Evolutionary conservation across 2,888 invertebrate species (phyloP).

Genomic region (Brenthis ino): DNA sequence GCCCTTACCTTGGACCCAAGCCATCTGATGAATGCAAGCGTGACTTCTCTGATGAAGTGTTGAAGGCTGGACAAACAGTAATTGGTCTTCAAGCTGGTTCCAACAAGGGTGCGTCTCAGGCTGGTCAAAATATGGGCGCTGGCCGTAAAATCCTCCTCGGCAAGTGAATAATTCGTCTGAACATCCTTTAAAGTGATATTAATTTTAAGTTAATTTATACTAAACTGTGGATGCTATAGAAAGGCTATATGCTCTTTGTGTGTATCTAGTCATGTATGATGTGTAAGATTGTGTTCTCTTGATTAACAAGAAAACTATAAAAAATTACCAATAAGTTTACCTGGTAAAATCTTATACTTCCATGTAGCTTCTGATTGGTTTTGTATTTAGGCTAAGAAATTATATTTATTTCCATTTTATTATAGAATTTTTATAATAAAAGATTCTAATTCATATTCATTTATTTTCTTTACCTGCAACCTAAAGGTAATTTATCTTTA

Average conservation of each 20-base stretch:
- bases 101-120: conserved; percentile 97
- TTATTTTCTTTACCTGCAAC: conserved; percentile 29
- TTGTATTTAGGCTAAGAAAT: conserved; percentile 72
- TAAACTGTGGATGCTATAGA: conserved; percentile 73
- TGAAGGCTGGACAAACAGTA: conserved; percentile 93
- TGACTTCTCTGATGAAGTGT: conserved; percentile 95
- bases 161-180: conserved; percentile 84
- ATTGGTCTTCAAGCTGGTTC: conserved; percentile 97
- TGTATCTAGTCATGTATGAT: conserved; percentile 59
- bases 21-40: conserved; percentile 97
- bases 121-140: conserved; percentile 94
- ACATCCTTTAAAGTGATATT: conserved; percentile 72
- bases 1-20: conserved; percentile 96
- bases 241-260: conserved; percentile 59
- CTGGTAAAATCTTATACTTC: conserved; percentile 45
- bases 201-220: conserved; percentile 74
- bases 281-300: conserved; percentile 51
- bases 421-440: conserved; percentile 71
- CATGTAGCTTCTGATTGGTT: conserved; percentile 68
- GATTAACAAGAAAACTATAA: conserved; percentile 42
- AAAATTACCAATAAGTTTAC: conserved; percentile 41
- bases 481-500: not conserved
- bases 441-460: conserved; percentile 44
- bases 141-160: conserved; percentile 94
- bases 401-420: conserved; percentile 77